Conservation (phyloP, 2,797 vertebrate species). For the Lemur catta region DNA sequence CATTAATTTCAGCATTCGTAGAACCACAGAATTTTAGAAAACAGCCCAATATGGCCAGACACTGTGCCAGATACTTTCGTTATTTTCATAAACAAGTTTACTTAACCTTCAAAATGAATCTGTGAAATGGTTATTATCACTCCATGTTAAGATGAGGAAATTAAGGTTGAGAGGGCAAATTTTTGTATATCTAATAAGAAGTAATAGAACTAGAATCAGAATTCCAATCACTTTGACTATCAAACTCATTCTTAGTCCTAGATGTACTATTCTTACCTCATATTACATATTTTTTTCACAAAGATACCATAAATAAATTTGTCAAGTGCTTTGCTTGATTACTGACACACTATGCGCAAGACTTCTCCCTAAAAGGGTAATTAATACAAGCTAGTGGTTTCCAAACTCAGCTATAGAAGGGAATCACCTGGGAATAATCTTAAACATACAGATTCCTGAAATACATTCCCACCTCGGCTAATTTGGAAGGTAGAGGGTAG, state of each 20-base stretch:
- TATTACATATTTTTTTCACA: background rate
- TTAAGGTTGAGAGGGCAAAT: background rate
- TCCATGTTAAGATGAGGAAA: background rate
- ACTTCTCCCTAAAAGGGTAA: background rate
- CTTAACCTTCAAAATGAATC: constrained; percentile 11
- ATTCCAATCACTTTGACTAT: background rate
- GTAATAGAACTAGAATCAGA: background rate
- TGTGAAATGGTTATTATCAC: background rate
- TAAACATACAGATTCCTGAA: background rate
- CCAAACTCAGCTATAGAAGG: background rate
- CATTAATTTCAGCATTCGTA: background rate
- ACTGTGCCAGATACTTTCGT: background rate
- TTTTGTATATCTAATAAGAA: background rate
- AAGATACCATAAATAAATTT: background rate
- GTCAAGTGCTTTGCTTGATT: background rate
- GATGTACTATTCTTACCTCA: background rate
- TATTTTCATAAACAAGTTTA: background rate
- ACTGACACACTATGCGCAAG: background rate
- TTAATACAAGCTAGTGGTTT: background rate
- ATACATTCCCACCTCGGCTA: background rate
- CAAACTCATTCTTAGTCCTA: background rate
- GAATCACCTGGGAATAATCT: background rate
- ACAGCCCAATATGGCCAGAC: background rate
- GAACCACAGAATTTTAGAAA: background rate
- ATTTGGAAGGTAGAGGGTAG: background rate